Base-by-base conservation (phyloP, 2,888 invertebrate species). In the Scelioninae gen. 2 region DNA sequence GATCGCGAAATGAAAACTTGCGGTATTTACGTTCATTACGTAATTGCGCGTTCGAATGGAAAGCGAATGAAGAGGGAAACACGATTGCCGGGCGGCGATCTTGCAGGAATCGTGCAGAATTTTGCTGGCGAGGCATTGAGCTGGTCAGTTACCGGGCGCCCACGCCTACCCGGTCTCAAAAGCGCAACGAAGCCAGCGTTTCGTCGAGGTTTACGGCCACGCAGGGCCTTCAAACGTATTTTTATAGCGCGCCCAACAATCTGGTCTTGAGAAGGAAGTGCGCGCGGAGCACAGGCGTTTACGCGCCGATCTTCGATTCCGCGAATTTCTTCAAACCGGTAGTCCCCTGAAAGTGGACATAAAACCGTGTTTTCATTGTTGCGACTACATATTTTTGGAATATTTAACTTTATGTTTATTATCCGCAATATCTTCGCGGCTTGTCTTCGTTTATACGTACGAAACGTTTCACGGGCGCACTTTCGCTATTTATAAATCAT, bases 161-260 rank as follows among this genome's bases (percentile, higher is more conserved):
- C 68, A 76, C 74, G 74, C 70, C 74, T 67, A 55, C 46, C 35
- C 69, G 50, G 52, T 52, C 61, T 69, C 64, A 64, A 43, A 41
- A 48, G 46, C 58, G 53, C 43, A 55, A 33, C 70, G 58, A 76
- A 78, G 77, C 76, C 77, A 74, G 72, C 77, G 76, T 79, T 78
- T 77, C 73, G 71, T 67, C 60, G 71, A 75, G 65, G 74, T 76
- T 78, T 76, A 78, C 73, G 74, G 74, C 77, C 74, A 53, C 58
- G 77, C 69, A 65, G 79, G 78, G 79, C 79, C 81, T 83, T 81
- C 80, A 78, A 79, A 78, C 76, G 77, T 68, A 81, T 83, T 82
- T 82, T 83, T 83, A 79, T 80, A 80, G 79, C 81, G 78, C 74
- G 75, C 41, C 58, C 53, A 74, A 71, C 74, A 68, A 71, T 67